Evolutionary conservation across 2,113 vertebrate genomes (phyloP).

Genomic region (Panurus biarmicus): DNA sequence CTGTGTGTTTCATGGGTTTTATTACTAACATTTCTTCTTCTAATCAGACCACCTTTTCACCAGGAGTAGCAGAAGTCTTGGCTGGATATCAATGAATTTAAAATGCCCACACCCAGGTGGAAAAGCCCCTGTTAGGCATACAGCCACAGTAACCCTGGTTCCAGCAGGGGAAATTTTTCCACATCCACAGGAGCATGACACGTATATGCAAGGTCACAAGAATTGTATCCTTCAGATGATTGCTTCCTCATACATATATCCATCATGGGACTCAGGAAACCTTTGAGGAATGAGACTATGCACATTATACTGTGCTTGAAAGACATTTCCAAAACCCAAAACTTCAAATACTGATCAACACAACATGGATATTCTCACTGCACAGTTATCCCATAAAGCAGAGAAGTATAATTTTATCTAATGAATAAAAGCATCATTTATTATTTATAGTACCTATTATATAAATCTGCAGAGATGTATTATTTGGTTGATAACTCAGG

Average conservation of each 20-base stretch:
- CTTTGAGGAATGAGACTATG: not conserved
- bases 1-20: fast-evolving
- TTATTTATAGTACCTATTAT: not conserved
- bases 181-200: not conserved
- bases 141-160: not conserved
- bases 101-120: not conserved
- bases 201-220: not conserved
- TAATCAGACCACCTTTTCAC: not conserved
- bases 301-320: not conserved
- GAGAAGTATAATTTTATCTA: not conserved
- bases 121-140: not conserved
- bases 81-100: not conserved
- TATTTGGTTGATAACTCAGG: not conserved
- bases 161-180: not conserved
- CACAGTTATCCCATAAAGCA: not conserved
- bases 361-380: not conserved
- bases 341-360: not conserved
- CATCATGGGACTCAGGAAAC: not conserved
- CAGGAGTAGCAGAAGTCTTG: not conserved
- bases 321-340: not conserved
- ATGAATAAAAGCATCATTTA: not conserved
- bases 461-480: not conserved
- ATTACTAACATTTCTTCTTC: not conserved
- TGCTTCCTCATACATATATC: not conserved
- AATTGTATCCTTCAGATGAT: not conserved